These are phyloP conservation scores for Onthophagus taurus DNA, from an alignment of 1,140 invertebrate genomes.

Conservation along the genomic window DNA sequence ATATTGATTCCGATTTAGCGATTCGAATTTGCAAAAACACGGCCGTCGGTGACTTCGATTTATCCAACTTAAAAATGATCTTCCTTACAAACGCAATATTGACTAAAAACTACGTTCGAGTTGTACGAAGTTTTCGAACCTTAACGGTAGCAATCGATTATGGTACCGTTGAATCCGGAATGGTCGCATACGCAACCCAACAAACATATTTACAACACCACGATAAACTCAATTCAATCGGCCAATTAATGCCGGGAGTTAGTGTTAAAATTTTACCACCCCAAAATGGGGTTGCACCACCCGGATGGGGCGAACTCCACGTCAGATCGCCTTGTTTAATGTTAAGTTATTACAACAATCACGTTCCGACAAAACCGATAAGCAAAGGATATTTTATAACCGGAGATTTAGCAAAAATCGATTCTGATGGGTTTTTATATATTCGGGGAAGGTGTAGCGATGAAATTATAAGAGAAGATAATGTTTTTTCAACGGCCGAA, in stretches of 20 bases:
- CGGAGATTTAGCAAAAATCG: constrained; percentile 58
- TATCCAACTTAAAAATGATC: constrained; percentile 21
- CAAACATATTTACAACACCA: neutral
- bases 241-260: constrained; percentile 18
- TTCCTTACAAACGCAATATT: constrained; percentile 20
- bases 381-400: constrained; percentile 52
- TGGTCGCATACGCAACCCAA: neutral
- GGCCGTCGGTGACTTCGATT: constrained; percentile 22
- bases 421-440: constrained; percentile 52
- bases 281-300: constrained; percentile 13
- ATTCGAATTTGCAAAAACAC: constrained; percentile 10
- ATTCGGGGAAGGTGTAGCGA: constrained; percentile 61
- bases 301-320: constrained; percentile 21
- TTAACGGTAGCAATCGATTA: neutral
- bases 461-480: constrained; percentile 33
- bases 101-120: constrained; percentile 14
- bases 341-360: constrained; percentile 23
- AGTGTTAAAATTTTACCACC: constrained; percentile 22
- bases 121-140: constrained; percentile 16
- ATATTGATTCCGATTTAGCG: constrained; percentile 22
- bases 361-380: neutral
- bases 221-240: constrained; percentile 15
- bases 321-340: constrained; percentile 23
- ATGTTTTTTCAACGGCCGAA: constrained; percentile 37
- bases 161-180: neutral